These are phyloP conservation scores for Bursaphelenchus okinawaensis DNA, from an alignment of 2,888 invertebrate genomes.

Conservation along the genomic window DNA sequence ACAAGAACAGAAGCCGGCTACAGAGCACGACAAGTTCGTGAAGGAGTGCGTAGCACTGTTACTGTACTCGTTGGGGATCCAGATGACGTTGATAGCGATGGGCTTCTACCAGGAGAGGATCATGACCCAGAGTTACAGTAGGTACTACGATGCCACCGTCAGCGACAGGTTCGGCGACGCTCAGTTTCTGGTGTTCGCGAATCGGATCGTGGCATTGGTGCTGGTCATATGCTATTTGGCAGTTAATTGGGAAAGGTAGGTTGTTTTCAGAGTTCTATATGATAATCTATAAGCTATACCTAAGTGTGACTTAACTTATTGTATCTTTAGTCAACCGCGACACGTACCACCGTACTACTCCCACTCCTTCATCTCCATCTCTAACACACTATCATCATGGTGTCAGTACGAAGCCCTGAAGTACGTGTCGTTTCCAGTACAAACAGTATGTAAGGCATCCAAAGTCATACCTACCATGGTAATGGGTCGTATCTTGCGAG, in stretches of 20 bases:
- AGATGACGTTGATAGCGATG: constrained; percentile 76
- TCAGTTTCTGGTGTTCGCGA: constrained; percentile 91
- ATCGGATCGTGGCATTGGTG: constrained; percentile 71
- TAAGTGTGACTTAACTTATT: constrained; percentile 2
- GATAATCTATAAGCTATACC: not conserved
- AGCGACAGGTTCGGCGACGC: constrained; percentile 79
- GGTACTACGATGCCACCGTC: constrained; percentile 28
- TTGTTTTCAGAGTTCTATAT: not conserved
- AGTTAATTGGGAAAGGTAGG: constrained; percentile 36
- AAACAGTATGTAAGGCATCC: constrained; percentile 75
- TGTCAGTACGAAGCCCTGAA: constrained; percentile 98
- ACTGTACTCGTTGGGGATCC: constrained; percentile 62
- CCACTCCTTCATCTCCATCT: constrained; percentile 89
- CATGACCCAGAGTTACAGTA: constrained; percentile 70
- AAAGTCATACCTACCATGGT: constrained; percentile 96
- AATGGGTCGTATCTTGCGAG: constrained; percentile 87
- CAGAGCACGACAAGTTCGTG: not conserved
- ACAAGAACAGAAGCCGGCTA: not conserved
- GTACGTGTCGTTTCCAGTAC: constrained; percentile 94
- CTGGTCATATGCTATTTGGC: constrained; percentile 56
- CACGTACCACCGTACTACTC: constrained; percentile 83
- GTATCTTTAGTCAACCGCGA: constrained; percentile 63
- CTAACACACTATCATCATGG: constrained; percentile 97
- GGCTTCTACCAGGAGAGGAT: constrained; percentile 94
- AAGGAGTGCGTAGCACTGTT: not conserved